Base-by-base conservation (phyloP, 2,113 vertebrate species). In the Rhinolophus ferrumequinum region DNA sequence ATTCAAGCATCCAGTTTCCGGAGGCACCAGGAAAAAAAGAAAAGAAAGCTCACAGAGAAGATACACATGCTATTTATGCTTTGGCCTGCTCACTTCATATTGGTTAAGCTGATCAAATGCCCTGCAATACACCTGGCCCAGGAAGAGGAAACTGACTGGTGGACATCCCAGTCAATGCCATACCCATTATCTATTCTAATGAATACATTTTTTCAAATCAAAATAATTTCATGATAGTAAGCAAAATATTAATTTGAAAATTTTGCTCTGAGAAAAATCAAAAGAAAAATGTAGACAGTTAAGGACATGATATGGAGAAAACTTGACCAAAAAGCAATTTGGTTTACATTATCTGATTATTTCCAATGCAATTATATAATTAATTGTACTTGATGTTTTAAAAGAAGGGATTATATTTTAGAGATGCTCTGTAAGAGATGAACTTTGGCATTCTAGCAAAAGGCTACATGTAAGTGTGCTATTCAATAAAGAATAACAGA, bases 401-500 rank as follows among this genome's bases (percentile, higher is more conserved):
- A 56, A 54, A 90, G 44, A 87, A 93, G 90, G 28, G 30, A 95
- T 26, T 85, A 13, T 38, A 73, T 66, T 91, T 95, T 90, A 97
- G 70, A 93, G 80, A 77, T 52, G 9, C 2, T 95, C 38, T 72
- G 18, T 95, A 87, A 93, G 82, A 76, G 28, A 86, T 72, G 24
- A 93, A 95, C 58, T 72, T 82, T 73, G 83, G 70, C 30, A 62
- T 56, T 94, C 95, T 88, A 93, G 52, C 54, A 93, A 93, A 86
- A 75, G 38, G 38, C 72, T 95, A 97, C 96, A 90, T 85, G 75
- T 92, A 95, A 95, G 81, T 69, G 56, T 79, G 60, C 28, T 86
- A 82, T 26, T 94, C 67, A 80, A 72, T 88, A 79, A 88, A 92
- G 38, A 93, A 79, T 2, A 87, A 35, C 35, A 73, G 81, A 79